Conservation (phyloP, 2,797 vertebrate species). For the Sternarchorhynchus goeldii region DNA sequence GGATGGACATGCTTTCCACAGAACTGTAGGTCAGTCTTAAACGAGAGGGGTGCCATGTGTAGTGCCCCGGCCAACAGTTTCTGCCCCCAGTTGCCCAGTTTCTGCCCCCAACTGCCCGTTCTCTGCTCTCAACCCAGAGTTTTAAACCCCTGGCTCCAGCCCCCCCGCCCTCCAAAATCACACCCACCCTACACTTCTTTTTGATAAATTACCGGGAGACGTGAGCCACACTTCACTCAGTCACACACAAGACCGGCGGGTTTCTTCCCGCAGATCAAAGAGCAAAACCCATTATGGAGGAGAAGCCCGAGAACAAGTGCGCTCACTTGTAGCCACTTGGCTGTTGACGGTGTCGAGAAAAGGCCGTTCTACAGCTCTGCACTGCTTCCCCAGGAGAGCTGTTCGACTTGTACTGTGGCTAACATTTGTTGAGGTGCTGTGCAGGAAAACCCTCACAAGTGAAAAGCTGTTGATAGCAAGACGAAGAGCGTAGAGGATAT, state of each 20-base stretch:
- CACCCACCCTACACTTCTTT: conserved; percentile 12
- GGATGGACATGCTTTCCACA: background rate
- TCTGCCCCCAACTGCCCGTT: too few species aligned
- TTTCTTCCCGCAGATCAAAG: conserved; percentile 18
- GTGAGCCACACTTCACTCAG: conserved; percentile 6
- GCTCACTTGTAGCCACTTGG: conserved; percentile 1
- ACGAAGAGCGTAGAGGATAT: background rate
- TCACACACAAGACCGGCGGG: background rate
- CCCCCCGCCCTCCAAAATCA: too few species aligned
- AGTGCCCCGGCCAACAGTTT: background rate
- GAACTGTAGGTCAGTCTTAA: conserved; percentile 15
- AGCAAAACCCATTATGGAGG: conserved; percentile 26
- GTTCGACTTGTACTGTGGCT: background rate
- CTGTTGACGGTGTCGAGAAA: background rate
- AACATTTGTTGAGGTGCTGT: background rate
- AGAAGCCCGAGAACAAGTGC: background rate
- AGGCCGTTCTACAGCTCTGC: background rate
- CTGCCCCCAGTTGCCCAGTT: background rate
- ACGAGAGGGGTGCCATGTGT: background rate
- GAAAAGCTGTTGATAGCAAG: background rate
- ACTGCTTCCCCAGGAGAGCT: background rate
- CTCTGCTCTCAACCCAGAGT: too few species aligned
- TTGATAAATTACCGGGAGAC: conserved; percentile 34
- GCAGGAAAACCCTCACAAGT: background rate
- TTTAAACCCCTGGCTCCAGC: too few species aligned